Conservation (phyloP, 2,888 invertebrate genomes). For the Sarcophaga carnaria region DNA sequence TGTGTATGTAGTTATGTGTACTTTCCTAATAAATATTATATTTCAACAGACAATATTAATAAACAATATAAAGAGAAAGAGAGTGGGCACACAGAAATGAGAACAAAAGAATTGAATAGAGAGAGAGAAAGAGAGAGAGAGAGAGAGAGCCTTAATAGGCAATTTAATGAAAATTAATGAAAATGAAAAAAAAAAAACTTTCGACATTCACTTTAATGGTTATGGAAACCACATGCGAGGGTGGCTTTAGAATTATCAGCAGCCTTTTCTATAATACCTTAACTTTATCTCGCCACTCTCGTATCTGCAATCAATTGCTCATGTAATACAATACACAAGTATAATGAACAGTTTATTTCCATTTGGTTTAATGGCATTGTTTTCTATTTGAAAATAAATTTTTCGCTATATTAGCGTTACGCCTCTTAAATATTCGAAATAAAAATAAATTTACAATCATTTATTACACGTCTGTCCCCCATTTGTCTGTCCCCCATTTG, state of each 20-base stretch:
- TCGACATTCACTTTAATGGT: neutral
- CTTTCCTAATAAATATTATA: neutral
- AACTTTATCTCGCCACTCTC: neutral
- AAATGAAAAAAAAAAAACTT: slow-evolving; percentile 31
- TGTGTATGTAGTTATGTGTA: neutral
- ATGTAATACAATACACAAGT: neutral
- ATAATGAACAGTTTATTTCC: neutral
- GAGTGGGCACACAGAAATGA: slow-evolving; percentile 43
- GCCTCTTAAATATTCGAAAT: slow-evolving; percentile 50
- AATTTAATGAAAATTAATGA: slow-evolving; percentile 56
- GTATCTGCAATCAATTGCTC: neutral
- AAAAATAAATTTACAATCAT: slow-evolving; percentile 48
- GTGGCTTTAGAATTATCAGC: neutral
- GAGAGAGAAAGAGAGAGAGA: neutral
- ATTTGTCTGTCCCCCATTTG: too few species aligned
- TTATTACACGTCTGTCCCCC: slow-evolving; percentile 3
- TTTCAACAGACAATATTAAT: neutral
- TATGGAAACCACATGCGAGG: neutral
- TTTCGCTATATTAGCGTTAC: slow-evolving; percentile 32
- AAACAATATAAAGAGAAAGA: neutral
- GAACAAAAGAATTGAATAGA: slow-evolving; percentile 22
- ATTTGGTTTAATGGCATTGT: neutral
- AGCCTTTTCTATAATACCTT: too few species aligned
- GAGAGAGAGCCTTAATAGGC: slow-evolving; percentile 46
- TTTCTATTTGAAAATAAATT: neutral